A percentile compares a stretch with the other conserved stretches of the same genome.
Conservation (phyloP, 2,797 vertebrate genomes). For the Intellagama lesueurii region DNA sequence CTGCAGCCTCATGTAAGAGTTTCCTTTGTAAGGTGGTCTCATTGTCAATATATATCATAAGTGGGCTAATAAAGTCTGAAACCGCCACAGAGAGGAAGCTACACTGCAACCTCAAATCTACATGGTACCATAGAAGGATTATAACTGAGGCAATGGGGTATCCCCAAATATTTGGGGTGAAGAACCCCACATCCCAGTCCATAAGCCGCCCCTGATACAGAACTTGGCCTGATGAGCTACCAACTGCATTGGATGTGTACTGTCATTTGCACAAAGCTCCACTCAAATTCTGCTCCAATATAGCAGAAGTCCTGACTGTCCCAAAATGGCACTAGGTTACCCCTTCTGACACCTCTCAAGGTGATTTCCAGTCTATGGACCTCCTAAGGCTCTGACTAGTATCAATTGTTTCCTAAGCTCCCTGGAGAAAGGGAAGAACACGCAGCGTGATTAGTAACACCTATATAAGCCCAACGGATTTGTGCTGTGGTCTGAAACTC, state of each 20-base stretch:
- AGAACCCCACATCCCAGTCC: too few relatives aligned
- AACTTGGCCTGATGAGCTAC: background rate
- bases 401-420: background rate
- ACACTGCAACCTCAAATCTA: background rate
- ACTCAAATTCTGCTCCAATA: background rate
- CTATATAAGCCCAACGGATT: background rate
- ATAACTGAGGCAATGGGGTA: too few relatives aligned
- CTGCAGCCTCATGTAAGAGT: background rate
- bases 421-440: background rate
- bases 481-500: background rate
- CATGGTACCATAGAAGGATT: background rate
- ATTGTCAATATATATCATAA: background rate
- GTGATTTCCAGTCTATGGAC: background rate
- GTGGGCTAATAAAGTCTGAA: background rate
- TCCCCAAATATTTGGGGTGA: too few relatives aligned
- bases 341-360: too few relatives aligned
- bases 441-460: background rate
- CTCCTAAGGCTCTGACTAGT: background rate
- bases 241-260: background rate
- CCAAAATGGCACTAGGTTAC: background rate
- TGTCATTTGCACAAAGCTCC: background rate
- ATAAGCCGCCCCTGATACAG: background rate
- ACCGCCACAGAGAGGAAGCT: background rate
- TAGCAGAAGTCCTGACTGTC: background rate
- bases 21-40: too few relatives aligned